Evolutionary conservation across 2,888 invertebrate genomes (phyloP), one percentile per base, ranked within the genome.

Genomic region (Drosophila affinis): DNA sequence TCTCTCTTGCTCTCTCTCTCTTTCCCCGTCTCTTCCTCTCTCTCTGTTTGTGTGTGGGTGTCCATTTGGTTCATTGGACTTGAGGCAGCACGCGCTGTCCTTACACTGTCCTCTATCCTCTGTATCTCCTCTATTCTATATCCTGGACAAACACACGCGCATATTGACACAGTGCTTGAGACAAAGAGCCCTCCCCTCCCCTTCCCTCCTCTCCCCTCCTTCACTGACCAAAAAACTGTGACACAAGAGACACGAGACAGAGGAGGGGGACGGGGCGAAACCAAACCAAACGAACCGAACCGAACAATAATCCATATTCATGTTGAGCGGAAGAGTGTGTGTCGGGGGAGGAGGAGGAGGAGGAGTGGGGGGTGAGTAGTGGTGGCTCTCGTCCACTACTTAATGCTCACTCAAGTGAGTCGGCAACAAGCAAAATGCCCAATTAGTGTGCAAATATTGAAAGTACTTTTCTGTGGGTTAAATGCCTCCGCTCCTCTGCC

Each of bases 401-500:
- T 72, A 79, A 82, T 78, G 75, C 67, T 78, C 71, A 78, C 56
- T 62, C 60, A 61, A 60, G 74, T 73, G 74, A 61, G 74, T 59
- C 71, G 60, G 71, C 60, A 39, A 62, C 53, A 72, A 80, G 74
- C 72, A 63, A 77, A 85, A 65, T 70, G 78, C 77, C 84, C 84
- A 84, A 84, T 84, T 84, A 84, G 84, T 79, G 88, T 75, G 86
- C 81, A 87, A 87, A 87, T 82, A 84, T 85, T 87, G 81, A 85
- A 73, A 85, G 82, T 77, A 72, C 68, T 67, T 55, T 70, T 76
- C 39, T 39, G 39, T 39, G 72, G 76, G 62, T 75, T 76, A 72
- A 78, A 78, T 73, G 62, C 62, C 65, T 51, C 52, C 34, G 18
- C 34, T 24, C 27, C 27, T 27, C 27, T 7, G 6, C 52, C 46